Evolutionary conservation across 2,888 invertebrate genomes (phyloP), one percentile per base, ranked within the genome.

Genomic region (Andrena bucephala): DNA sequence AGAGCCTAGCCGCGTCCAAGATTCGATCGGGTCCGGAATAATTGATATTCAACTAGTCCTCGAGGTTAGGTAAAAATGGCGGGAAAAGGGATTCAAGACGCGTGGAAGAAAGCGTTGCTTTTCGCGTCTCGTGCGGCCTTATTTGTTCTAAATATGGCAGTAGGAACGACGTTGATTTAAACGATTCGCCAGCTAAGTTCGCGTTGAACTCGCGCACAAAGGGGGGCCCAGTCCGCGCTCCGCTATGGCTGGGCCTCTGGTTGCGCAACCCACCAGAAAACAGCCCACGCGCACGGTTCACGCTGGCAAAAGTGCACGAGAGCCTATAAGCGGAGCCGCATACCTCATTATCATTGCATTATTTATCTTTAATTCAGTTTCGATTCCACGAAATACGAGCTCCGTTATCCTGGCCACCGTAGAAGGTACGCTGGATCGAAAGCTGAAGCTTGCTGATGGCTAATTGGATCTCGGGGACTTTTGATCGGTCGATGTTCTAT

Each of bases 311-410:
- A 74, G 31, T 67, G 80, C 77, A 73, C 73, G 62, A 2, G n/a
- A 50, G 42, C 57, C 77, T 68, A 77, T 76, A 77, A 79, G 73
- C 82, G 73, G 74, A 65, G 36, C 54, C 60, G 50, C 62, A 54
- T 63, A 69, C 67, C 82, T 83, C 77, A 82, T 83, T 83, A 83
- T 82, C 83, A 68, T 77, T 31, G 73, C 77, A 70, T 77, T 83
- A 83, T 77, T 77, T 82, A 82, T 77, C 74, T 62, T 69, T 68
- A 69, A 77, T 83, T 42, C 66, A 72, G 36, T 60, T 69, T 63
- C 67, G 60, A 74, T 52, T 69, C 69, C 72, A 16, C 71, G 77
- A 72, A 68, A 68, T 62, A 33, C 71, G n/a, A 4, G 31, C n/a
- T 63, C 72, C 69, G 81, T 83, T 83, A 81, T 81, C 72, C 57